phyloP scores from a whole-genome alignment of 2,113 vertebrate species.

The Poecile atricapillus region DNA sequence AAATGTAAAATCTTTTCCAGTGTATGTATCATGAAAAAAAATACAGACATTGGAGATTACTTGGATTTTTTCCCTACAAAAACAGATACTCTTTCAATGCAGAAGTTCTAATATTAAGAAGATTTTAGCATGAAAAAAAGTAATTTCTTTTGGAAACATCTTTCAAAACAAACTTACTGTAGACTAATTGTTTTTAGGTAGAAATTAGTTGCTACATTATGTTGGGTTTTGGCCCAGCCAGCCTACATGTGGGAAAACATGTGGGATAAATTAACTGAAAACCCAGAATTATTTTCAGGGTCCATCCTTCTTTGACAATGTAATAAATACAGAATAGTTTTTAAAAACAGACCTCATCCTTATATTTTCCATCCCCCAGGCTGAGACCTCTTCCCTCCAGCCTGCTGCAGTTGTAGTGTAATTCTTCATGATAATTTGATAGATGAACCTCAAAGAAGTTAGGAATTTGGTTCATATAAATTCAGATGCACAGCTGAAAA shows the following conservation, averaged over 20 bases:
- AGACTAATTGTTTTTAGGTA: not conserved
- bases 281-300: not conserved
- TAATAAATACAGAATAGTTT: not conserved
- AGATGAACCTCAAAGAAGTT: not conserved
- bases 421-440: not conserved
- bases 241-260: not conserved
- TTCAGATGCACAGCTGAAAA: not conserved
- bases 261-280: not conserved
- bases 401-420: not conserved
- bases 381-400: not conserved
- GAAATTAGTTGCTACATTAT: not conserved
- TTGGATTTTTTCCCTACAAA: not conserved
- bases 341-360: not conserved
- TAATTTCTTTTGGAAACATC: not conserved
- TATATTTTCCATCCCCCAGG: not conserved
- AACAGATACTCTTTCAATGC: not conserved
- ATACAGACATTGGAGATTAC: not conserved
- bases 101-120: not conserved
- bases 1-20: not conserved
- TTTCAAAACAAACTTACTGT: not conserved
- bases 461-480: not conserved
- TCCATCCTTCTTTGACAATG: not conserved
- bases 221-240: not conserved
- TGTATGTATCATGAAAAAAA: not conserved
- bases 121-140: not conserved